phyloP scores from a whole-genome alignment of 2,888 invertebrate genomes.

The Drosophila putrida region DNA sequence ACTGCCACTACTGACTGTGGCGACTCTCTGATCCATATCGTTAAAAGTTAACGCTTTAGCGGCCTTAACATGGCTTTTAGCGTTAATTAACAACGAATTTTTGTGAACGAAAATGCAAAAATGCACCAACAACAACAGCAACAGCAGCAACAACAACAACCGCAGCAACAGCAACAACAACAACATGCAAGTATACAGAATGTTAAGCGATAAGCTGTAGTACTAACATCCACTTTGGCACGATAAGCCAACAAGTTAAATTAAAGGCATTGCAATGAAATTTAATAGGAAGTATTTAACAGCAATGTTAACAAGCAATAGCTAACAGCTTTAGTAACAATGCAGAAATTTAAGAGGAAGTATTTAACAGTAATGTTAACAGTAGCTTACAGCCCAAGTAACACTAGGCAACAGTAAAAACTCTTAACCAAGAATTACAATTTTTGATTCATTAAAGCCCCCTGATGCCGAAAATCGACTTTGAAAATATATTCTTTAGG shows the following conservation, averaged over 20 bases:
- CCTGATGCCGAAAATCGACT: no score
- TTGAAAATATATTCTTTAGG: no score
- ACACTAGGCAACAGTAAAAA: no score
- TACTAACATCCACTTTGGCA: constrained; percentile 39
- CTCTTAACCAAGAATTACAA: no score
- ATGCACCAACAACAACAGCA: constrained; percentile 48
- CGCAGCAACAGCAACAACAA: constrained; percentile 27
- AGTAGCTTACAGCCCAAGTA: no score
- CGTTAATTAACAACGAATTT: constrained; percentile 82
- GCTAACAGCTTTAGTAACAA: neutral
- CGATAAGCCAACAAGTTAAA: constrained; percentile 56
- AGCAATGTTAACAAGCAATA: constrained; percentile 14
- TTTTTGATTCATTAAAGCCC: no score
- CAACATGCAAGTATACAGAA: constrained; percentile 50
- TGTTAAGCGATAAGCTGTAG: constrained; percentile 70
- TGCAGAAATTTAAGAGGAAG: no score
- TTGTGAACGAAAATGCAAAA: constrained; percentile 60
- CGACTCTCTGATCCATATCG: constrained; percentile 76
- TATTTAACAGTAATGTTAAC: neutral
- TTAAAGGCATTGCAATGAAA: constrained; percentile 34
- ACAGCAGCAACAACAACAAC: constrained; percentile 28
- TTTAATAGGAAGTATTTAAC: constrained; percentile 11
- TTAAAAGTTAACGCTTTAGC: constrained; percentile 81
- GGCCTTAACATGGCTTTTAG: constrained; percentile 81
- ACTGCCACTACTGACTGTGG: constrained; percentile 43